Base-by-base conservation (phyloP, 2,113 vertebrate genomes). In the Leptobrachium leishanense region DNA sequence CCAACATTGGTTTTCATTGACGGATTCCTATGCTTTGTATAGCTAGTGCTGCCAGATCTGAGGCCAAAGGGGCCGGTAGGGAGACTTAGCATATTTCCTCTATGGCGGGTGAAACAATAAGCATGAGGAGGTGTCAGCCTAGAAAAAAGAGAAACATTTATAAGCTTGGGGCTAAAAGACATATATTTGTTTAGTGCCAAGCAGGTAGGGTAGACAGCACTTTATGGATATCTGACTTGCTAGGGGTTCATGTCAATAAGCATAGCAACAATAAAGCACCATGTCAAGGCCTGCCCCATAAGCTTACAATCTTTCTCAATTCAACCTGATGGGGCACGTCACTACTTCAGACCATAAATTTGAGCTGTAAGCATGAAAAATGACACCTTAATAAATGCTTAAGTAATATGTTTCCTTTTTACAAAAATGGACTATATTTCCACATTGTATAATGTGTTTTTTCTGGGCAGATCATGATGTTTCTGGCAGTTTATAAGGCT, bases 131-230 rank as follows among this genome's bases (percentile, higher is more conserved):
- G 69, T 72, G 54, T 72, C 69, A 72, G 69, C 69, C 69, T 72
- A 72, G 69, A 72, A 72, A 72, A 72, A 54, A 72, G 69, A 72
- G 69, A 72, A 72, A 72, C 46, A 72, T 72, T 72, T 72, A 72
- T 72, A 72, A 72, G 69, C 46, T 72, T 43, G 69, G 69, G 69
- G 69, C 69, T 50, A 54, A 1, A 72, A 53, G 8, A 54, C 20
- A 31, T 72, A 43, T 42, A 43, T 10, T 68, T 68, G 41, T 68
- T 11, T 2, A 42, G 41, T 68, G 41, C 62, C 62, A 31, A 13
- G 12, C 41, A 43, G 40, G 9, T 41, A 42, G 5, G 40, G 9
- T 41, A 42, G 5, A 39, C 7, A 68, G 65, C 65, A 68, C 65
- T 68, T 43, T 68, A 68, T 13, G 40, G 65, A 43, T 11, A 12